A percentile compares a stretch with the other conserved stretches of the same genome.
Evolutionary conservation across 2,113 vertebrate species (phyloP).

Genomic region (Malurus alboscapulatus): DNA sequence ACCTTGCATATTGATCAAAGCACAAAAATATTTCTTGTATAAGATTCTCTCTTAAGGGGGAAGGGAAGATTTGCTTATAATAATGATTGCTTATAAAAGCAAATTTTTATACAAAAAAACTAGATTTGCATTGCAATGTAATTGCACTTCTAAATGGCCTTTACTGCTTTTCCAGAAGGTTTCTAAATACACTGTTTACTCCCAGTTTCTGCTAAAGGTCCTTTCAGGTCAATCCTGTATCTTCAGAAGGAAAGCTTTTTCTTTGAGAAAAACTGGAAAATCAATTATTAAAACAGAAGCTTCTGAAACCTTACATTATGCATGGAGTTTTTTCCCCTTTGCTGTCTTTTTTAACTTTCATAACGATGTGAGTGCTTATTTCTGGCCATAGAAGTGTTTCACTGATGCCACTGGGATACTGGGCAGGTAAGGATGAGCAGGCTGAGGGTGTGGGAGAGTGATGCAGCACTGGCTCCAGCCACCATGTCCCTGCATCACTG

Average conservation of each 20-base stretch:
- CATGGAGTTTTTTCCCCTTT: not conserved
- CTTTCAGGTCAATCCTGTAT: not conserved
- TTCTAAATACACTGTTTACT: not conserved
- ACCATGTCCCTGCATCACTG: fast-evolving
- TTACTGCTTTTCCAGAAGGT: not conserved
- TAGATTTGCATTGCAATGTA: not conserved
- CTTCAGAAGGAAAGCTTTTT: conserved; percentile 11
- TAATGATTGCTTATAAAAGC: not conserved
- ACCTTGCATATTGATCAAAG: not conserved
- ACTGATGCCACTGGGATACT: not conserved
- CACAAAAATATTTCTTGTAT: not conserved
- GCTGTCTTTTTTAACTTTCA: not conserved
- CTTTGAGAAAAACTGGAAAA: not conserved
- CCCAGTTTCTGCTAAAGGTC: not conserved
- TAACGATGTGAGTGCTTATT: not conserved
- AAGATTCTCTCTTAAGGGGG: not conserved
- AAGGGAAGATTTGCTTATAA: not conserved
- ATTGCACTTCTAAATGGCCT: not conserved
- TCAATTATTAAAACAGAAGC: conserved; percentile 20
- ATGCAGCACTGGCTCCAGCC: not conserved
- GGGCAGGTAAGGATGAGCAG: not conserved
- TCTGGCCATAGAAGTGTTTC: not conserved
- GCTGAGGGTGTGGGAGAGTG: not conserved
- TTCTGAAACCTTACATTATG: not conserved
- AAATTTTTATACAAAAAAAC: not conserved